Conservation (phyloP, 2,888 invertebrate species). For the Stenolophus ochropezus region DNA sequence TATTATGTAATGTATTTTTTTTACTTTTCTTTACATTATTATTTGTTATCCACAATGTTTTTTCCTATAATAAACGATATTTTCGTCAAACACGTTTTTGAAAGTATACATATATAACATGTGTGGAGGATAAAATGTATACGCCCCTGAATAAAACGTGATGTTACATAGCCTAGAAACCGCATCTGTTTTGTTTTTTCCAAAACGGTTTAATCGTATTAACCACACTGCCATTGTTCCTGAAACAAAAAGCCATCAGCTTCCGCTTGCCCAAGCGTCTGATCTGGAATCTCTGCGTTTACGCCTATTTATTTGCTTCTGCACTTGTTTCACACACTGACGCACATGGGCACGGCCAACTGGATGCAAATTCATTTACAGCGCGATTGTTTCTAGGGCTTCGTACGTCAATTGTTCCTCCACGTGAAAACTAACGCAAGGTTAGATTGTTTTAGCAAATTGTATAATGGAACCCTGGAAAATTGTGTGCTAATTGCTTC, state of each 20-base stretch:
- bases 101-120: too few species aligned
- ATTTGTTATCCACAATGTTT: too few species aligned
- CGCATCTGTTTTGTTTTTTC: too few species aligned
- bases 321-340: slow-evolving; percentile 17
- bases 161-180: too few species aligned
- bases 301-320: slow-evolving; percentile 15
- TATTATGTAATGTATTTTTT: too few species aligned
- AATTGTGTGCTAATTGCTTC: too few species aligned
- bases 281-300: neutral
- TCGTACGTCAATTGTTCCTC: neutral
- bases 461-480: neutral
- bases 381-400: neutral
- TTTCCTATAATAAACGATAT: too few species aligned
- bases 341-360: neutral
- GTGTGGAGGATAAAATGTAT: too few species aligned
- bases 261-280: neutral
- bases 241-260: neutral
- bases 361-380: neutral
- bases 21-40: too few species aligned
- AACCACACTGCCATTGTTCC: neutral
- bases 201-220: too few species aligned
- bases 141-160: too few species aligned
- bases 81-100: too few species aligned
- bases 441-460: neutral
- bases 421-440: neutral